Evolutionary conservation across 2,797 vertebrate genomes (phyloP).

Genomic region (Ctenochaetus hawaiiensis): DNA sequence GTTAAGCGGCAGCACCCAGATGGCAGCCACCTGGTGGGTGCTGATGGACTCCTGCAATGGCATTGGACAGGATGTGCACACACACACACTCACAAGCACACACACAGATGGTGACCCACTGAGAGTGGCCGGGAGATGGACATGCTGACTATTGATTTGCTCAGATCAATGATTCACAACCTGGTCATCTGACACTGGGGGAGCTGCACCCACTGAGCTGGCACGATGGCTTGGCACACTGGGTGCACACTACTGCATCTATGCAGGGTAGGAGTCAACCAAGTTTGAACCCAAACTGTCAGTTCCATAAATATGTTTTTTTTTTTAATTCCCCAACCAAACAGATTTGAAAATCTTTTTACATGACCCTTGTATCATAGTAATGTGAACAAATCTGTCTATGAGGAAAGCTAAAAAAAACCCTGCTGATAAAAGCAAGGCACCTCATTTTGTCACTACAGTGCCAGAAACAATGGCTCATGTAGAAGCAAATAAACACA

Average conservation of each 20-base stretch:
- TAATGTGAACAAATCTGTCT: conserved; percentile 2
- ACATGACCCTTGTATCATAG: conserved; percentile 1
- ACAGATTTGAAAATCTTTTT: conserved; percentile 6
- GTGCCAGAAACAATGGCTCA: too few species aligned
- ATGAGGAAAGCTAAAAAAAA: not conserved
- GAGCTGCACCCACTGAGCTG: conserved; percentile 64
- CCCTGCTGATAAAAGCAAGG: too few species aligned
- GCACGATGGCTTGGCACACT: conserved; percentile 55
- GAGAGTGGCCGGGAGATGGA: conserved; percentile 73
- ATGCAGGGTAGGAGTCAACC: conserved; percentile 33
- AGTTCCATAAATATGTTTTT: conserved; percentile 31
- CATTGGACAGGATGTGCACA: conserved; percentile 72
- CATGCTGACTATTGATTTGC: conserved; percentile 81
- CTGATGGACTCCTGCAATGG: conserved; percentile 71
- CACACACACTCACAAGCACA: conserved; percentile 76
- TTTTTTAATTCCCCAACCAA: not conserved
- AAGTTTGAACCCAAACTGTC: conserved; percentile 36
- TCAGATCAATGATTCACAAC: conserved; percentile 86
- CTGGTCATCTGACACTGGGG: conserved; percentile 78
- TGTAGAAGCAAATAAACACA: too few species aligned
- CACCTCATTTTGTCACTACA: too few species aligned
- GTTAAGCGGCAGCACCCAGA: conserved; percentile 77
- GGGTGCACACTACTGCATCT: conserved; percentile 39
- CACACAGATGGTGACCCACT: conserved; percentile 80
- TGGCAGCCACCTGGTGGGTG: conserved; percentile 81